phyloP scores from a whole-genome alignment of 2,797 vertebrate species.

The Anguilla marmorata region DNA sequence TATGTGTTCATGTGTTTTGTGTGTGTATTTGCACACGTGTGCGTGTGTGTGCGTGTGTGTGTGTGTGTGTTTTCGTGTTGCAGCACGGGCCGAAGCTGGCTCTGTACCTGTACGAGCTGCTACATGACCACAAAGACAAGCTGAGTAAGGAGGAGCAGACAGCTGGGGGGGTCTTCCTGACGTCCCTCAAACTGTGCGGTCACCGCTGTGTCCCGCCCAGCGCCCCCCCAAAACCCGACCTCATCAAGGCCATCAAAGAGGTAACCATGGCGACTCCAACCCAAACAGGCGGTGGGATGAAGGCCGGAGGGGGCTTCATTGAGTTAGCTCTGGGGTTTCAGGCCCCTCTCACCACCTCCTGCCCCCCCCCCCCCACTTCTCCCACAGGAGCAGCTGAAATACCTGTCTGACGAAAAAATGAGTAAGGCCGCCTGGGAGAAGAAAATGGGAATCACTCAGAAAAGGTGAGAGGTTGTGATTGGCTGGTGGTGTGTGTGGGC shows the following conservation, averaged over 20 bases:
- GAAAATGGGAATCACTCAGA: constrained; percentile 85
- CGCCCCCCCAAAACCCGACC: constrained; percentile 80
- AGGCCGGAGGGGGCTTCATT: background rate
- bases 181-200: constrained; percentile 85
- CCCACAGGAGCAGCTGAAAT: constrained; percentile 88
- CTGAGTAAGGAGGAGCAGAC: constrained; percentile 82
- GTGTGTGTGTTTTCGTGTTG: background rate
- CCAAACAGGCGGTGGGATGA: background rate
- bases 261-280: constrained; percentile 54
- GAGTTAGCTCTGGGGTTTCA: background rate
- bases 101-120: constrained; percentile 89
- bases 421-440: constrained; percentile 93
- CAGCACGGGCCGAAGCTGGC: constrained; percentile 93
- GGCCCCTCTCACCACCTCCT: background rate
- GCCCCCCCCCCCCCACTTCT: background rate
- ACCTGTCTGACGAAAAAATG: constrained; percentile 82
- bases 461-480: constrained; percentile 73
- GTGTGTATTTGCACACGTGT: background rate
- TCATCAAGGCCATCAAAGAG: constrained; percentile 87
- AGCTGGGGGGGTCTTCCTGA: constrained; percentile 80
- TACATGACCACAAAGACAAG: constrained; percentile 83
- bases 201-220: constrained; percentile 86
- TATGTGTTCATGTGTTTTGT: background rate
- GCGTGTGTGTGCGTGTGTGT: background rate
- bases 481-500: background rate